These are phyloP conservation scores for Dysmachus trigonus DNA, from an alignment of 2,888 invertebrate species.

Conservation along the genomic window DNA sequence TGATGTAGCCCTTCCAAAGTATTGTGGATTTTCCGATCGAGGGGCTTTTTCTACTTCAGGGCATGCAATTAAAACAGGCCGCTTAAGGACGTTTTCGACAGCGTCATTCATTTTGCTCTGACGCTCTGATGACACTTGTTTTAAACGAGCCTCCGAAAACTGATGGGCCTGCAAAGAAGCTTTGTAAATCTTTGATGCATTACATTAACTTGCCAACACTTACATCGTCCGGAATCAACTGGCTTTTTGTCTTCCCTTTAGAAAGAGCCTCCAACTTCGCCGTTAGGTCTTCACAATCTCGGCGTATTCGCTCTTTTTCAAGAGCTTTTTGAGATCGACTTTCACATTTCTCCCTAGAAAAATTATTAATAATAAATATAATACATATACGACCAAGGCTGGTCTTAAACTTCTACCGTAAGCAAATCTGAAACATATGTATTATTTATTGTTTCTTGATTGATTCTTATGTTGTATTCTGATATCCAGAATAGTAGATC, in stretches of 20 bases:
- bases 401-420: too few species aligned
- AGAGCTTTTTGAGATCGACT: conserved; percentile 66
- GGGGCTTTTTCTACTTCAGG: conserved; percentile 53
- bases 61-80: conserved; percentile 61
- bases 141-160: conserved; percentile 63
- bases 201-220: background rate
- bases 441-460: too few species aligned
- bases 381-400: too few species aligned
- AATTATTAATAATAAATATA: too few species aligned
- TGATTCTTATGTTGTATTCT: too few species aligned
- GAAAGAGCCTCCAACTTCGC: conserved; percentile 65
- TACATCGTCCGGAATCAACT: conserved; percentile 9
- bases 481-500: too few species aligned
- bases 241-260: conserved; percentile 55
- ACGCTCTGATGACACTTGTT: conserved; percentile 62
- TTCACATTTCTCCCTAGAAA: conserved; percentile 56
- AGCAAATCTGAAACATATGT: too few species aligned
- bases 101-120: conserved; percentile 68
- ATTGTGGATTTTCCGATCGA: background rate
- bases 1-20: background rate
- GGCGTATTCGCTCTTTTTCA: conserved; percentile 65
- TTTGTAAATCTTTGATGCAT: background rate
- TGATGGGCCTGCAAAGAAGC: conserved; percentile 58
- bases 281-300: conserved; percentile 66
- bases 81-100: conserved; percentile 63